Percentiles rank a stretch among this genome's conserved stretches.
These are phyloP conservation scores for Eupithecia subfuscata DNA, from an alignment of 2,888 invertebrate species.

Conservation along the genomic window DNA sequence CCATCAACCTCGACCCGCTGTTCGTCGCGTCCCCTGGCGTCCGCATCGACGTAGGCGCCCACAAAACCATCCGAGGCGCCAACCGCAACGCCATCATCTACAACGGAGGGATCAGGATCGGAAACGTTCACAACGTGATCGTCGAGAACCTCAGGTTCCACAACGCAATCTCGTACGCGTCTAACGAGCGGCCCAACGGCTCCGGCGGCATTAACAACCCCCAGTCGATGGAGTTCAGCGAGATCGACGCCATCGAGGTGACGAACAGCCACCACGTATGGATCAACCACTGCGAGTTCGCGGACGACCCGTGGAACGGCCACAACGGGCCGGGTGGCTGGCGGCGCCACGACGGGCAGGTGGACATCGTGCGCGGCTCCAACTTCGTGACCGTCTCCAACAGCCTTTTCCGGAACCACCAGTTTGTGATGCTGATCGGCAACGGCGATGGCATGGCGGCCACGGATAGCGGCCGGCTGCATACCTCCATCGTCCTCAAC, in stretches of 20 bases:
- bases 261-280: constrained; percentile 20
- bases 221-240: constrained; percentile 18
- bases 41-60: constrained; percentile 20
- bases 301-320: constrained; percentile 38
- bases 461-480: constrained; percentile 32
- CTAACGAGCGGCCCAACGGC: constrained; percentile 27
- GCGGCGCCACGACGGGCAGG: constrained; percentile 37
- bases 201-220: constrained; percentile 20
- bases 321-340: constrained; percentile 14
- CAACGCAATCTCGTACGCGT: constrained; percentile 29
- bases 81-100: constrained; percentile 29
- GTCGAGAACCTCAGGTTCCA: constrained; percentile 24
- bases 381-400: constrained; percentile 36
- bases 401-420: constrained; percentile 40
- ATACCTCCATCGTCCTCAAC: constrained; percentile 31
- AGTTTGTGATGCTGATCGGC: constrained; percentile 30
- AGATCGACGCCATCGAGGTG: constrained; percentile 27
- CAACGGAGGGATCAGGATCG: constrained; percentile 26
- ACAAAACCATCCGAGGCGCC: constrained; percentile 24
- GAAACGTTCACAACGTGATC: constrained; percentile 17
- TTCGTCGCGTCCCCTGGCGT: constrained; percentile 30
- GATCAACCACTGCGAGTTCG: constrained; percentile 37
- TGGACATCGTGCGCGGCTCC: constrained; percentile 32
- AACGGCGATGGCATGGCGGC: constrained; percentile 25
- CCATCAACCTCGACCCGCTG: constrained; percentile 26